A percentile compares a stretch with the other conserved stretches of the same genome.
These are phyloP conservation scores for Drosophila sturtevanti DNA, from an alignment of 1,140 invertebrate genomes.

Conservation along the genomic window DNA sequence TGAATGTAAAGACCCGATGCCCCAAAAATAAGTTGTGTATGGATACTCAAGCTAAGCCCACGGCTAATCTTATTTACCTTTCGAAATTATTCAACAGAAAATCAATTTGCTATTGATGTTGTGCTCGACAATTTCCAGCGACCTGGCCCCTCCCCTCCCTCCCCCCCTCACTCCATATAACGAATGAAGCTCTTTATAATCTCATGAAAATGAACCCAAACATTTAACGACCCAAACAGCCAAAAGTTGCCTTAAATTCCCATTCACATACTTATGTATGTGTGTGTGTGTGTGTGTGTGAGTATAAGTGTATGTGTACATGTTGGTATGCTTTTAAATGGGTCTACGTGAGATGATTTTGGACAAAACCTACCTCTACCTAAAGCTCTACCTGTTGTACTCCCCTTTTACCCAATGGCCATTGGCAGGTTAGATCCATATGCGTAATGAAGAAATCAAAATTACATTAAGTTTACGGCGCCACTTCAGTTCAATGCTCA, in stretches of 20 bases:
- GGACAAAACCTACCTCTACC: neutral
- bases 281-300: constrained; percentile 25
- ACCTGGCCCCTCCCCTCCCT: too few species aligned
- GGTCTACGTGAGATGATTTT: constrained; percentile 27
- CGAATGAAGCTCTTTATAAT: constrained; percentile 40
- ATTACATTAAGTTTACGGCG: constrained; percentile 55
- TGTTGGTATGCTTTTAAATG: constrained; percentile 12
- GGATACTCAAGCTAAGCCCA: constrained; percentile 16
- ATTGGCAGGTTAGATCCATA: neutral
- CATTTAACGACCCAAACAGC: constrained; percentile 35
- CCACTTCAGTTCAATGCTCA: constrained; percentile 50
- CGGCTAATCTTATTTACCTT: constrained; percentile 53
- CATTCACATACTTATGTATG: constrained; percentile 46
- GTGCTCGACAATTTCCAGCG: constrained; percentile 23
- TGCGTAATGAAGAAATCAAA: constrained; percentile 60
- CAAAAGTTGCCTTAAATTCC: constrained; percentile 23
- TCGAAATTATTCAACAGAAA: constrained; percentile 54
- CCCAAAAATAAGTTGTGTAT: constrained; percentile 24
- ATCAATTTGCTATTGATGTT: constrained; percentile 63
- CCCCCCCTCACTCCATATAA: too few species aligned
- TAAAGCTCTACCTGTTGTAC: constrained; percentile 43
- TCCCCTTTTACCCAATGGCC: neutral
- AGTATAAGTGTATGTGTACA: constrained; percentile 5
- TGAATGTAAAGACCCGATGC: neutral
- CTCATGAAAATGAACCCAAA: constrained; percentile 54